Conservation (phyloP, 2,888 invertebrate genomes). For the Xanthorhoe spadicearia region DNA sequence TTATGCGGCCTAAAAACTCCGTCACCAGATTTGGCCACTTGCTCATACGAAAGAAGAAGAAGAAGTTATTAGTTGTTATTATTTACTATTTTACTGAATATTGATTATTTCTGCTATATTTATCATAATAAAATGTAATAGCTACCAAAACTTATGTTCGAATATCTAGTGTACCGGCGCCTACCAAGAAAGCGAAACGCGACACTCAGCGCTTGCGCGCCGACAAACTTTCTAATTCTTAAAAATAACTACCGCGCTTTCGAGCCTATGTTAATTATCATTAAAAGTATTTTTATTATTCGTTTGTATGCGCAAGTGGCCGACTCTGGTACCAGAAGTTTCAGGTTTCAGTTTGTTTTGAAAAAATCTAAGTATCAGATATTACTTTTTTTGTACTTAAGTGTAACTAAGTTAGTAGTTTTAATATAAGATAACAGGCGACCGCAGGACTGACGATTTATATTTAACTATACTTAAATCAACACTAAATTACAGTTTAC, state of each 20-base stretch:
- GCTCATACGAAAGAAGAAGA: too few species aligned
- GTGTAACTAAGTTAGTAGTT: too few species aligned
- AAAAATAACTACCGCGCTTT: constrained; percentile 26
- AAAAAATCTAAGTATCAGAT: background rate
- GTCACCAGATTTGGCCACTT: too few species aligned
- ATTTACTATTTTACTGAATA: background rate
- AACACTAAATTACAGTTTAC: too few species aligned
- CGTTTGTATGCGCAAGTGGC: too few species aligned
- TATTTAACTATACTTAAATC: too few species aligned
- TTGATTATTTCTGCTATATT: background rate
- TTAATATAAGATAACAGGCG: too few species aligned
- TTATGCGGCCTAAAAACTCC: too few species aligned
- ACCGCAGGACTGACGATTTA: too few species aligned
- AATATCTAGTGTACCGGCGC: background rate
- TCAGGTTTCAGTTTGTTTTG: too few species aligned
- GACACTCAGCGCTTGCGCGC: constrained; percentile 7
- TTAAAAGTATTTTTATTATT: background rate
- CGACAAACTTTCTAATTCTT: constrained; percentile 32
- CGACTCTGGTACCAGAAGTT: too few species aligned
- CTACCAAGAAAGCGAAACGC: constrained; percentile 1
- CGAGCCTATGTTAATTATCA: constrained; percentile 23
- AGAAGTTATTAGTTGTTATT: too few species aligned
- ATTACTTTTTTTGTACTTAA: background rate
- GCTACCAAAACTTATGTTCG: background rate
- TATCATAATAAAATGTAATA: background rate